These are phyloP conservation scores for Chrysomela aeneicollis DNA, from an alignment of 2,888 invertebrate species.

Conservation along the genomic window DNA sequence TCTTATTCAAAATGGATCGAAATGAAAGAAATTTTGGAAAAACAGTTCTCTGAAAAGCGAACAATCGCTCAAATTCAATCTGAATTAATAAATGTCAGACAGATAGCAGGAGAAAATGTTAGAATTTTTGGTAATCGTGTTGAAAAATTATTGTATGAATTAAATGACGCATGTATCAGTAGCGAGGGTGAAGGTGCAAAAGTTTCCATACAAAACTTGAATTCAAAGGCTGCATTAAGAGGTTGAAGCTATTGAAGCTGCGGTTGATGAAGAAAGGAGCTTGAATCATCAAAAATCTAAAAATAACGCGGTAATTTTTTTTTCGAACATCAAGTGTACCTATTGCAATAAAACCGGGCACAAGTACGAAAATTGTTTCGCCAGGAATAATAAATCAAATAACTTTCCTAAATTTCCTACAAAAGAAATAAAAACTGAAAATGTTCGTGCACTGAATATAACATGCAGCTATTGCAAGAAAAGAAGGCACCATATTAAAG, in stretches of 20 bases:
- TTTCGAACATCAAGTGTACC: conserved; percentile 9
- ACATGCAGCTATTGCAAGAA: conserved; percentile 30
- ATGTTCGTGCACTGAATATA: conserved; percentile 4
- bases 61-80: background rate
- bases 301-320: background rate
- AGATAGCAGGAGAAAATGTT: background rate
- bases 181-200: background rate
- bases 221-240: background rate
- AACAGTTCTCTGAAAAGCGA: background rate
- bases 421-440: background rate
- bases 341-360: conserved; percentile 16
- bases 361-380: background rate
- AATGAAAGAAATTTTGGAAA: background rate
- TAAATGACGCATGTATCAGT: background rate
- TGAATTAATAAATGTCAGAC: background rate
- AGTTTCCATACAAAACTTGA: background rate
- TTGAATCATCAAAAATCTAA: background rate
- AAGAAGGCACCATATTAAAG: conserved; percentile 25
- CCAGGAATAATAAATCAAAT: background rate
- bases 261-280: background rate
- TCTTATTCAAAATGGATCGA: background rate
- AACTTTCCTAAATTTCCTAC: background rate
- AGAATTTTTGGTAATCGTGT: background rate
- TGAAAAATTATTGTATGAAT: background rate
- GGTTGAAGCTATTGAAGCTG: background rate